Evolutionary conservation across 2,888 invertebrate genomes (phyloP), one percentile per base, ranked within the genome.

Genomic region (Chrysina gloriosa): DNA sequence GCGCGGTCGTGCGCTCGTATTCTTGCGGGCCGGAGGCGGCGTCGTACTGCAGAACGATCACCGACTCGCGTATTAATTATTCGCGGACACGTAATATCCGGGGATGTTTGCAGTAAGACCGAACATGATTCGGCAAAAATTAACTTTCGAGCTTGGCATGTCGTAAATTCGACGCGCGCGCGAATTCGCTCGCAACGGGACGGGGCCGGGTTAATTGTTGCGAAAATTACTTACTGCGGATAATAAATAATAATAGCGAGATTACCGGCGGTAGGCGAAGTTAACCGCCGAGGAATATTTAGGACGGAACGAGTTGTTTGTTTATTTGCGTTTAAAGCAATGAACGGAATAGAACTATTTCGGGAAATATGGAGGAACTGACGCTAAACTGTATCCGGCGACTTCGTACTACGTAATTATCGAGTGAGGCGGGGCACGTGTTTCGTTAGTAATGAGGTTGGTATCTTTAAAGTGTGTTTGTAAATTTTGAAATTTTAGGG

Each of bases 91-190:
- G 42, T 58, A 58, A 58, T 58, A 58, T 58, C 58, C 58, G 58
- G 42, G n/a, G 42, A 58, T 58, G 58, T 58, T 58, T 58, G 34
- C 42, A 25, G 39, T 42, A 39, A 42, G 58, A 39, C 42, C 42
- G 27, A 27, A 27, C 42, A 58, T 58, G 58, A 58, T 58, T 58
- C n/a, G 42, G 42, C 58, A 58, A 58, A 58, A 58, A 58, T 58
- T 58, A 39, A 16, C 58, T 42, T 42, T 11, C 39, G 25, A 58
- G 27, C 27, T 14, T 58, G 25, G 39, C 25, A 58, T 58, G 16
- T 11, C 42, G 27, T 42, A 58, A 58, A 58, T 58, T 27, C 25
- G 34, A 42, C 9, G 11, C 21, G 34, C 14, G 42, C n/a, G n/a
- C n/a, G n/a, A n/a, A n/a, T n/a, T n/a, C n/a, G 6, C 27, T 11